Conservation (phyloP, 1,140 invertebrate species). For the Lysiphlebus fabarum region DNA sequence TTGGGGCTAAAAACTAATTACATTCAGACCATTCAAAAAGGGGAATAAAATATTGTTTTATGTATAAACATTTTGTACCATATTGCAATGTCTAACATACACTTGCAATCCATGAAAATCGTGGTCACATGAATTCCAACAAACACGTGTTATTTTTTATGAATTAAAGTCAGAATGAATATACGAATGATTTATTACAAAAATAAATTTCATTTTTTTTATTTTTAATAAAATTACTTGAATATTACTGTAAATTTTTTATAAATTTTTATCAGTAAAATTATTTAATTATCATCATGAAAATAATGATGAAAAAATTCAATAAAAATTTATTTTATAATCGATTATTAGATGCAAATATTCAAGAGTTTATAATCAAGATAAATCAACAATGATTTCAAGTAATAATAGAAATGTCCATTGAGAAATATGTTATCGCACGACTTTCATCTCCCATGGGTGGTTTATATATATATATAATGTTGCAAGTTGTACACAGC, state of each 20-base stretch:
- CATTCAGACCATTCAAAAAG: slow-evolving; percentile 36
- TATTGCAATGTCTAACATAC: slow-evolving; percentile 41
- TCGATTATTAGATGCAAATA: neutral
- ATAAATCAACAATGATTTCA: slow-evolving; percentile 26
- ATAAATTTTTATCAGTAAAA: no score
- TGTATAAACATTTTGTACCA: slow-evolving; percentile 28
- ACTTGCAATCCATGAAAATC: slow-evolving; percentile 24
- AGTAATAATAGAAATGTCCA: slow-evolving; percentile 37
- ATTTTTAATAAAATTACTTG: no score
- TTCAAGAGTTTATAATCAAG: slow-evolving; percentile 11
- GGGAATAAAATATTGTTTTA: slow-evolving; percentile 22
- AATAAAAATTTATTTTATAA: no score
- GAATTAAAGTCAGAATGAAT: neutral
- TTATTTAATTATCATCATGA: no score
- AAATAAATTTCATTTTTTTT: no score
- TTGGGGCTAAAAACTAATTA: slow-evolving; percentile 50
- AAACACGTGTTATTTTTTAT: slow-evolving; percentile 7
- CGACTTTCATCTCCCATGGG: slow-evolving; percentile 23
- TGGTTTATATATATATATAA: no score
- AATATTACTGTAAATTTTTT: no score
- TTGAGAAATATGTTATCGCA: slow-evolving; percentile 24
- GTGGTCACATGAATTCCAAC: slow-evolving; percentile 36
- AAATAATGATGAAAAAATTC: no score
- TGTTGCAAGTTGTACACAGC: slow-evolving; percentile 12
- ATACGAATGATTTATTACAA: neutral